A percentile compares a stretch with the other conserved stretches of the same genome.
phyloP scores from a whole-genome alignment of 1,140 invertebrate genomes.

The Plutomurus gul region DNA sequence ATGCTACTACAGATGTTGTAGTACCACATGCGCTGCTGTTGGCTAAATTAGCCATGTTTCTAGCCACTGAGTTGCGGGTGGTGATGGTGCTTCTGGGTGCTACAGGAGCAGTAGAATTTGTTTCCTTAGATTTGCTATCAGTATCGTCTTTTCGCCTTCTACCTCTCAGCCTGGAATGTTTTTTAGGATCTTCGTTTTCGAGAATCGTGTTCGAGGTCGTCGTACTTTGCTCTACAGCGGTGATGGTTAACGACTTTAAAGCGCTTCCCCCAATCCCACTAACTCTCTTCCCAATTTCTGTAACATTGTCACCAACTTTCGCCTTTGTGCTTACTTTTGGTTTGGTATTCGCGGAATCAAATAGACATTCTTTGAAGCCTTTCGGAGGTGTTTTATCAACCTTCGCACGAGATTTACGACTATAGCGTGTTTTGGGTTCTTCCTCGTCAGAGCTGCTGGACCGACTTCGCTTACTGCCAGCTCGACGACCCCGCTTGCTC shows the following conservation, averaged over 20 bases:
- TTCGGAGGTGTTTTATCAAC: background rate
- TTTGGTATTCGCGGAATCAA: conserved; percentile 5
- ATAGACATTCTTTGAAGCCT: background rate
- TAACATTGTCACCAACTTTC: background rate
- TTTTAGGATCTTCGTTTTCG: background rate
- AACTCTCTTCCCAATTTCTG: too few species aligned
- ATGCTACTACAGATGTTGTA: background rate
- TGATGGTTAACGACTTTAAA: background rate
- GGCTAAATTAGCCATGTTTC: background rate
- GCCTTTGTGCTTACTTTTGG: background rate
- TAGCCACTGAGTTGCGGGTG: background rate
- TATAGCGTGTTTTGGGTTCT: background rate
- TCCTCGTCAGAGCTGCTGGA: background rate
- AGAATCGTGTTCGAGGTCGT: background rate
- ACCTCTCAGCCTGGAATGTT: background rate
- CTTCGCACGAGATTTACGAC: background rate
- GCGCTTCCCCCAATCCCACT: too few species aligned
- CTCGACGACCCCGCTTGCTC: background rate
- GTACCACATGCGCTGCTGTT: background rate
- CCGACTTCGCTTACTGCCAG: background rate
- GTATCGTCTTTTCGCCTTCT: background rate
- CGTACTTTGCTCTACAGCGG: background rate
- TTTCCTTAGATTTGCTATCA: background rate
- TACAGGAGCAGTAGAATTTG: background rate
- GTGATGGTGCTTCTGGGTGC: background rate